Evolutionary conservation across 2,113 vertebrate species (phyloP), one percentile per base, ranked within the genome.

Genomic region (Ailuropoda melanoleuca): DNA sequence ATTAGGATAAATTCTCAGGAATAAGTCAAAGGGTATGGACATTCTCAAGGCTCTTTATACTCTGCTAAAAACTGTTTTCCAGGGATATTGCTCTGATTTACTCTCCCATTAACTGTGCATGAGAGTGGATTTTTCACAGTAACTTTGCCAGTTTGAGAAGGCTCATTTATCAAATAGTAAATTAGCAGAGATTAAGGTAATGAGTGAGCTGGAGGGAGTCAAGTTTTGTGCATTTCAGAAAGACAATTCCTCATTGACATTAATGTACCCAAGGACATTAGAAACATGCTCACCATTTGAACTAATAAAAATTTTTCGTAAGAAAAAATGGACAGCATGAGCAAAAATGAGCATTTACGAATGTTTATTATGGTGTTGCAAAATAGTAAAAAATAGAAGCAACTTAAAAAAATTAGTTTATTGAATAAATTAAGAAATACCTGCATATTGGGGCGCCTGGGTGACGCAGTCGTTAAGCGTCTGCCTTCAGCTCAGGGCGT

Each of bases 1-100:
- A 53, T 90, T 94, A 75, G 60, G 77, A 91, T 88, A 58, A 81
- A 50, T 96, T 97, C 83, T 60, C 46, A 96, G 90, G 93, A 97
- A 80, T 55, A 92, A 6, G 70, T 90, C 87, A 97, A 83, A 90
- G 87, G 55, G 64, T 72, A 86, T 55, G 21, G 12, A 56, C 34
- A 62, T 84, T 87, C 34, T 94, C 26, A 9, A 88, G 18, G 8
- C 37, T 93, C 4, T 87, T 56, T 83, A 62, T 86, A 48, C 43
- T 87, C 60, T 77, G 29, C 14, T 87, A 89, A 93, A 96, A 94
- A 24, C 70, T 87, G 23, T 81, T 92, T 97, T 93, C 84, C 43
- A 88, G 19, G 48, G 93, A 94, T 56, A 80, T 70, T 87, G 4
- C 50, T 90, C 19, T 95, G 81, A 96, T 90, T 96, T 89, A 46